Evolutionary conservation across 2,113 vertebrate genomes (phyloP), one percentile per base, ranked within the genome.

Genomic region (Felis catus): DNA sequence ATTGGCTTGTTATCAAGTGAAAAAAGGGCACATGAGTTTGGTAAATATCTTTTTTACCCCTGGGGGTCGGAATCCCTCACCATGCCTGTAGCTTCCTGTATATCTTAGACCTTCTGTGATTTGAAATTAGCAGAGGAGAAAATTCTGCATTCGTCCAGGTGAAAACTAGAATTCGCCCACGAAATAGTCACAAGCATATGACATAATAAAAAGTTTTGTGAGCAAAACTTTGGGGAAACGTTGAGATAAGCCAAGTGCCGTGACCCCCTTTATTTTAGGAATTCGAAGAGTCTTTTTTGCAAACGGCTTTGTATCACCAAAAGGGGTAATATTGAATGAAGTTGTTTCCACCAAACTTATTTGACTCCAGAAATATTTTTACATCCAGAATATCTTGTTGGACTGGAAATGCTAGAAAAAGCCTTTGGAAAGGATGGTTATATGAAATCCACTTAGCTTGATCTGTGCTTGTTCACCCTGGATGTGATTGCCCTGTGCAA

Each of bases 101-200:
- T 33, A 73, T 68, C 48, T 97, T 91, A 74, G 51, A 87, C 10
- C 19, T 65, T 7, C 0, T 76, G 4, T 39, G 21, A 80, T 78
- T 73, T 84, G 31, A 78, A 81, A 90, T 93, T 29, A 94, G 19
- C 31, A 63, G 80, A 90, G 48, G 39, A 97, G 68, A 96, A 84
- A 89, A 58, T 80, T 51, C 3, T 76, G 27, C 83, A 18, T 82
- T 58, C 86, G 29, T 19, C 23, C 53, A 90, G n/a, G 13, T 83
- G 14, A 86, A 92, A 83, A 70, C 70, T 74, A 83, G 48, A 81
- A 41, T 68, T 78, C 23, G 81, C 33, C 27, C 45, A 39, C 68
- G 13, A 68, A 73, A 79, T 74, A 66, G 41, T 91, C 66, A 71
- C 66, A 94, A 15, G 10, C 7, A 53, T 91, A 70, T 84, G 25